Conservation (phyloP, 2,113 vertebrate species). For the Nannobrachium achirus region DNA sequence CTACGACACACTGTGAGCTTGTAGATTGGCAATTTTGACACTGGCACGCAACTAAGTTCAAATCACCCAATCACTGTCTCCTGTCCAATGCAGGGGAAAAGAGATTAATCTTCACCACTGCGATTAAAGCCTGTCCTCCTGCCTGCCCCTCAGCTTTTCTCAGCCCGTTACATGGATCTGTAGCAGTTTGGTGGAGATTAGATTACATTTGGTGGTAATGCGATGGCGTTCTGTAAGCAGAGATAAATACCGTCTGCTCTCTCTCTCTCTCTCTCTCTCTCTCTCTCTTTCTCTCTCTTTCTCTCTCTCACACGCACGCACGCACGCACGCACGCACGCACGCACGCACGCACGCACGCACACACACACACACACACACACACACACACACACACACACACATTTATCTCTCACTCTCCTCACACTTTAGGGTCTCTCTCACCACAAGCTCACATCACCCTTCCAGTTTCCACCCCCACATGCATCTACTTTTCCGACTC, state of each 20-base stretch:
- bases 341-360: no score
- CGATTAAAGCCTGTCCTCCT: constrained; percentile 34
- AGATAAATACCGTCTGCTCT: constrained; percentile 58
- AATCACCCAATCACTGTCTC: no score
- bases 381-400: no score
- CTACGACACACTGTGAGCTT: no score
- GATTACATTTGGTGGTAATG: constrained; percentile 62
- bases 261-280: constrained; percentile 1
- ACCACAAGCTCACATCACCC: constrained; percentile 22
- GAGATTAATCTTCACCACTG: constrained; percentile 41
- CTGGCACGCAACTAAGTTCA: no score
- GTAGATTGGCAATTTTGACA: no score
- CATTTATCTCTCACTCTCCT: no score
- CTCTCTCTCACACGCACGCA: neutral
- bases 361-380: no score
- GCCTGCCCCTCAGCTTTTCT: constrained; percentile 40
- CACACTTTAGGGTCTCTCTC: no score
- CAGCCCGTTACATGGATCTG: constrained; percentile 53
- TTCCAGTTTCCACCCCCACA: no score
- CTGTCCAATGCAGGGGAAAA: constrained; percentile 44
- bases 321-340: no score
- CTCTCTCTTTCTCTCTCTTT: neutral
- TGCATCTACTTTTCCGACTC: no score
- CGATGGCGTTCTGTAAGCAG: constrained; percentile 47
- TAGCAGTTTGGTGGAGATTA: constrained; percentile 59